Conservation (phyloP, 2,113 vertebrate species). For the Tapirus terrestris region DNA sequence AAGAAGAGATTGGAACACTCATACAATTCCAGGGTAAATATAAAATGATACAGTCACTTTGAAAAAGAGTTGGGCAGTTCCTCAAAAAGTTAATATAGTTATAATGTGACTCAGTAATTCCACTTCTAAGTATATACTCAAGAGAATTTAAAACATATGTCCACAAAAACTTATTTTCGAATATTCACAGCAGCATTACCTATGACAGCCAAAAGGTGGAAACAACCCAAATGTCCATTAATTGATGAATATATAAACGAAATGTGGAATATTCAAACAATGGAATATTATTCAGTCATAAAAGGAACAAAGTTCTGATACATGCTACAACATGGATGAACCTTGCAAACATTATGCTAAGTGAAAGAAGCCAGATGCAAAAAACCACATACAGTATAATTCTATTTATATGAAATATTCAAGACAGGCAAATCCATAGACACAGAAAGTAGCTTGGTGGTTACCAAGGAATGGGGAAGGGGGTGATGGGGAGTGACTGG, state of each 20-base stretch:
- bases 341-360: neutral
- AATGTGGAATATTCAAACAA: neutral
- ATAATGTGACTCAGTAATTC: neutral
- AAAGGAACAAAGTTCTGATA: neutral
- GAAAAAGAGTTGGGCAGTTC: neutral
- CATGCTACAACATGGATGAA: neutral
- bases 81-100: neutral
- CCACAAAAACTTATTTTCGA: neutral
- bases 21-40: neutral
- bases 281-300: slow-evolving; percentile 20
- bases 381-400: neutral
- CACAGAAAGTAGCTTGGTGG: neutral
- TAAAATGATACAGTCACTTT: neutral
- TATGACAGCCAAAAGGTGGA: neutral
- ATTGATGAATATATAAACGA: neutral
- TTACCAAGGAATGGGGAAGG: neutral
- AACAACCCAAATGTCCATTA: slow-evolving; percentile 2
- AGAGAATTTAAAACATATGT: neutral
- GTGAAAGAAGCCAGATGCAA: neutral
- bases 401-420: slow-evolving; percentile 28
- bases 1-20: neutral
- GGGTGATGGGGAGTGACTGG: neutral
- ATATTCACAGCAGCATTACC: slow-evolving; percentile 1
- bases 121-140: neutral
- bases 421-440: neutral